A percentile compares a stretch with the other conserved stretches of the same genome.
phyloP scores from a whole-genome alignment of 1,140 invertebrate species.

The Druon quercuslanigerum region DNA sequence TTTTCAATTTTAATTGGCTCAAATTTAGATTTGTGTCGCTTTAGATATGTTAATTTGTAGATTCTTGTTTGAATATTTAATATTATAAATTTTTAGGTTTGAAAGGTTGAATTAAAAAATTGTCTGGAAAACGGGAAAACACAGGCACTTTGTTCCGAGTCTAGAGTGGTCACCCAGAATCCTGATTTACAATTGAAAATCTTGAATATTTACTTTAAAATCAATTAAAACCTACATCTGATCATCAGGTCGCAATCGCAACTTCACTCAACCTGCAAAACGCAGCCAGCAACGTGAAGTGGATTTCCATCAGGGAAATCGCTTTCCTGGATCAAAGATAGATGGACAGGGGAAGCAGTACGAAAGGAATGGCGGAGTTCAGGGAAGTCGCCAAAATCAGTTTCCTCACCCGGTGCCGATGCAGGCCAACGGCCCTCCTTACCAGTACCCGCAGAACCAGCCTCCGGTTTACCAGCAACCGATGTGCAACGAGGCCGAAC shows the following conservation, averaged over 20 bases:
- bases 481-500: slow-evolving; percentile 45
- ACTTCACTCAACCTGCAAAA: slow-evolving; percentile 10
- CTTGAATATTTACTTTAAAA: no score
- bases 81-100: no score
- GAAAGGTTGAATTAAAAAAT: no score
- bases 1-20: no score
- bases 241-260: slow-evolving; percentile 40
- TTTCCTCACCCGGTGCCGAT: slow-evolving; percentile 10
- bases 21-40: no score
- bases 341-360: slow-evolving; percentile 14
- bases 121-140: no score
- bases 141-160: no score
- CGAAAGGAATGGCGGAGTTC: slow-evolving; percentile 26
- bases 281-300: slow-evolving; percentile 10
- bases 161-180: no score
- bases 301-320: slow-evolving; percentile 34
- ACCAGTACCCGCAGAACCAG: slow-evolving; percentile 42
- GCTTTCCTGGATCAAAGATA: not conserved
- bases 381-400: not conserved
- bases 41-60: no score
- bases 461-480: slow-evolving; percentile 45
- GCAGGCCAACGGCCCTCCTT: slow-evolving; percentile 20
- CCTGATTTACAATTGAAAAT: no score
- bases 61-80: no score
- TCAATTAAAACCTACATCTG: no score